phyloP scores from a whole-genome alignment of 2,888 invertebrate genomes.

The Alloscopus bannaensis region DNA sequence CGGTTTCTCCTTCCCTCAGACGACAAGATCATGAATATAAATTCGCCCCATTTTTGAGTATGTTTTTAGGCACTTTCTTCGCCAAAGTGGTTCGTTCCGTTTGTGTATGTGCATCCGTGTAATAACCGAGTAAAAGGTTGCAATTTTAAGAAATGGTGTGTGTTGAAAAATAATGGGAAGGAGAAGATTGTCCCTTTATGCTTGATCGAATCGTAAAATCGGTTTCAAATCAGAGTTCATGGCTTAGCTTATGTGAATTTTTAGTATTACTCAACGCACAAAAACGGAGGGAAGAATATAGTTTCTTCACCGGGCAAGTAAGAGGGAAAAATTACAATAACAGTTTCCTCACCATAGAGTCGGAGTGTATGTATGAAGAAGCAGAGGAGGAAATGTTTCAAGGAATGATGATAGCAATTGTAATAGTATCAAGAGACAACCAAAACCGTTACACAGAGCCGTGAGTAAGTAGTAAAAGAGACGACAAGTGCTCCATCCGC shows the following conservation, averaged over 20 bases:
- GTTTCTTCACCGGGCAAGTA: constrained; percentile 9
- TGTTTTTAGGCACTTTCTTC: no score
- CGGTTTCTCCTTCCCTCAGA: no score
- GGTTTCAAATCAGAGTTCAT: constrained; percentile 72
- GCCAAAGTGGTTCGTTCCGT: no score
- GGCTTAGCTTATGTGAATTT: constrained; percentile 41
- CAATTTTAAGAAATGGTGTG: constrained; percentile 70
- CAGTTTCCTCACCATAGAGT: no score
- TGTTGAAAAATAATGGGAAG: constrained; percentile 73
- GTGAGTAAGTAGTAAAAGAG: constrained; percentile 38
- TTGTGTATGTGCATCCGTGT: no score
- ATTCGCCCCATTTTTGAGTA: no score
- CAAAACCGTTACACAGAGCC: constrained; percentile 24
- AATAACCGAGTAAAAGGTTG: constrained; percentile 15
- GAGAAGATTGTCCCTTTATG: constrained; percentile 73
- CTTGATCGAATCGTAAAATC: constrained; percentile 74
- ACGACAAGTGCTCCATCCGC: constrained; percentile 27
- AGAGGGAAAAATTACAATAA: constrained; percentile 19
- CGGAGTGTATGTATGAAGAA: no score
- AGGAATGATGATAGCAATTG: constrained; percentile 36
- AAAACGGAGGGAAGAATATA: not conserved
- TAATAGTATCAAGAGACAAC: constrained; percentile 32
- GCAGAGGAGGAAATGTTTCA: constrained; percentile 27
- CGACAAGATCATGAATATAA: no score
- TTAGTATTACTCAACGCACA: not conserved